Percentiles rank a stretch among this genome's conserved stretches.
Conservation (phyloP, 2,113 vertebrate genomes). For the Sigmodon hispidus region DNA sequence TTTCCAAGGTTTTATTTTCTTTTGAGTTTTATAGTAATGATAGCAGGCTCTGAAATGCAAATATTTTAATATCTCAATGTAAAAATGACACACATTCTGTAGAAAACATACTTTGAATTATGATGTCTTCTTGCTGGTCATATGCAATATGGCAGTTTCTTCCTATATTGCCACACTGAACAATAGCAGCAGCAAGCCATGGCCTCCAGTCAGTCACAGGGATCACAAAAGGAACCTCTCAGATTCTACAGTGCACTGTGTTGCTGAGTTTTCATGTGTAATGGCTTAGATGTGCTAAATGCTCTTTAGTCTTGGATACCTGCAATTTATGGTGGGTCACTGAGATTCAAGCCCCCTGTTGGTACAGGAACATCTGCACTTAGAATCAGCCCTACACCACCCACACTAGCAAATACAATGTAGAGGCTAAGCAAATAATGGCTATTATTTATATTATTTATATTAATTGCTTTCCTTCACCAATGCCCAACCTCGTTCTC, state of each 20-base stretch:
- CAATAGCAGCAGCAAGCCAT: not conserved
- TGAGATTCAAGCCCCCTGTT: not conserved
- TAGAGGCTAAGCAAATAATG: not conserved
- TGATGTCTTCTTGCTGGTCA: not conserved
- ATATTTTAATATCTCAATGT: not conserved
- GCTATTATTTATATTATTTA: not conserved
- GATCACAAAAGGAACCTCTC: not conserved
- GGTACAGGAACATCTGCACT: not conserved
- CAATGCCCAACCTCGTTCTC: not conserved
- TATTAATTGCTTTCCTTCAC: not conserved
- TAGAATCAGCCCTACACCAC: not conserved
- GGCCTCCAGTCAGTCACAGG: not conserved
- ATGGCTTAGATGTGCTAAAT: too few relatives aligned
- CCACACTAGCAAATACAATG: not conserved
- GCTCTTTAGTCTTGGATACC: not conserved
- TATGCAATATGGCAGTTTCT: not conserved
- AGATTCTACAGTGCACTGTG: not conserved
- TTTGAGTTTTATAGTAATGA: slow-evolving; percentile 16
- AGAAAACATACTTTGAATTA: not conserved
- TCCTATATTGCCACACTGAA: not conserved
- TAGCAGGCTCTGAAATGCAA: slow-evolving; percentile 11
- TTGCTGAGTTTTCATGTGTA: not conserved
- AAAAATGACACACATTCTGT: not conserved
- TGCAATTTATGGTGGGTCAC: not conserved
- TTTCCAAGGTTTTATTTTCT: slow-evolving; percentile 17